Conservation (phyloP, 2,888 invertebrate species). For the Cataglyphis livida region DNA sequence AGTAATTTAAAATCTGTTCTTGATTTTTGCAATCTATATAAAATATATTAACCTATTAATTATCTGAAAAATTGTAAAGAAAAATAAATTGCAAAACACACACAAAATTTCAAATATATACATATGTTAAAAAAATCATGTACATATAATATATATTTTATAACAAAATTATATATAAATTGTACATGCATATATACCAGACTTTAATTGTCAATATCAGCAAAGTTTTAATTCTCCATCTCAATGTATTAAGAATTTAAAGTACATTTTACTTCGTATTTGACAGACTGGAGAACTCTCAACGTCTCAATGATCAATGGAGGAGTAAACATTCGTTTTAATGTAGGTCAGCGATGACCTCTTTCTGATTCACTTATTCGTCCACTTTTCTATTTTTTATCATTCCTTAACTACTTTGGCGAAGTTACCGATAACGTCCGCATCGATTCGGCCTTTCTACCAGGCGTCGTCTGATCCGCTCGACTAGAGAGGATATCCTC, state of each 20-base stretch:
- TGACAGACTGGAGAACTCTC: background rate
- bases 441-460: constrained; percentile 58
- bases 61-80: background rate
- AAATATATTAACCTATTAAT: background rate
- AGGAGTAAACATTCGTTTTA: constrained; percentile 6
- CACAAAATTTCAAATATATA: background rate
- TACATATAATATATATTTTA: background rate
- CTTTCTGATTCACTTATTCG: background rate
- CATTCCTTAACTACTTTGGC: constrained; percentile 58
- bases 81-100: background rate
- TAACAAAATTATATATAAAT: background rate
- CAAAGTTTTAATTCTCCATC: background rate
- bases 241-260: background rate
- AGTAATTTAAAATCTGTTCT: background rate
- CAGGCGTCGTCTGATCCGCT: constrained; percentile 37
- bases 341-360: constrained; percentile 25
- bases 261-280: background rate
- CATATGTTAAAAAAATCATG: background rate
- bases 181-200: background rate
- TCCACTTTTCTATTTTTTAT: constrained; percentile 58
- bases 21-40: background rate
- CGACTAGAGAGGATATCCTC: constrained; percentile 47
- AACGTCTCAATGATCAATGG: constrained; percentile 21
- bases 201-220: background rate
- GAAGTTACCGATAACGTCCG: constrained; percentile 44